phyloP scores from a whole-genome alignment of 1,140 invertebrate genomes.

The Pseudomyrmex pallidus region DNA sequence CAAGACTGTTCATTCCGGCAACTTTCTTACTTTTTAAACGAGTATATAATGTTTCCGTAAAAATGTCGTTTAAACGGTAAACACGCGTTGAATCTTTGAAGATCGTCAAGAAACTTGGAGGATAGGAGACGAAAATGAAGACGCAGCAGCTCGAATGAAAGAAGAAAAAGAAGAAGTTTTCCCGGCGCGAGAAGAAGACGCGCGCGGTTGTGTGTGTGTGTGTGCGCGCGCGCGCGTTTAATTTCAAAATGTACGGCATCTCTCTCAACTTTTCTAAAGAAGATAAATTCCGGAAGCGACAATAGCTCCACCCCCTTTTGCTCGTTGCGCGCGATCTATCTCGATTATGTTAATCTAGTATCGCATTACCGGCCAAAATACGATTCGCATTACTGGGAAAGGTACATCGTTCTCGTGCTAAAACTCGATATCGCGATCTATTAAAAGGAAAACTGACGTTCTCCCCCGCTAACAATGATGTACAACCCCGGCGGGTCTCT shows the following conservation, averaged over 20 bases:
- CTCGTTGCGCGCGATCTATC: slow-evolving; percentile 16
- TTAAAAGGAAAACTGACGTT: slow-evolving; percentile 43
- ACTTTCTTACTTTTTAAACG: no score
- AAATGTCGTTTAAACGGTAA: background rate
- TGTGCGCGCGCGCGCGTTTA: background rate
- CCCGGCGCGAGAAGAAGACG: no score
- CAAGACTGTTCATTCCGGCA: no score
- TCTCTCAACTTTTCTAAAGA: background rate
- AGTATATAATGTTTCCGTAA: no score
- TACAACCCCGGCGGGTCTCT: background rate
- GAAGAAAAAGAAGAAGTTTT: slow-evolving; percentile 13
- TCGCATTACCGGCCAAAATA: slow-evolving; percentile 21
- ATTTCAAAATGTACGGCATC: slow-evolving; percentile 3
- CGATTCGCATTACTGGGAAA: slow-evolving; percentile 28
- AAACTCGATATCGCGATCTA: slow-evolving; percentile 32
- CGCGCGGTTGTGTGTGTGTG: background rate
- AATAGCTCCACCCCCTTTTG: no score
- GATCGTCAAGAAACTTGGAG: background rate
- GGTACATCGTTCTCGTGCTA: slow-evolving; percentile 1
- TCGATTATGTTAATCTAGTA: slow-evolving; percentile 50
- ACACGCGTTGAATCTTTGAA: background rate
- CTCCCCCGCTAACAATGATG: slow-evolving; percentile 40
- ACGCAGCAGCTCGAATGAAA: background rate
- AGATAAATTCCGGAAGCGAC: slow-evolving; percentile 34
- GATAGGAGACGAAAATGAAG: background rate